Percentiles rank a stretch among this genome's conserved stretches.
Evolutionary conservation across 2,113 vertebrate genomes (phyloP).

Genomic region (Phodopus roborovskii): DNA sequence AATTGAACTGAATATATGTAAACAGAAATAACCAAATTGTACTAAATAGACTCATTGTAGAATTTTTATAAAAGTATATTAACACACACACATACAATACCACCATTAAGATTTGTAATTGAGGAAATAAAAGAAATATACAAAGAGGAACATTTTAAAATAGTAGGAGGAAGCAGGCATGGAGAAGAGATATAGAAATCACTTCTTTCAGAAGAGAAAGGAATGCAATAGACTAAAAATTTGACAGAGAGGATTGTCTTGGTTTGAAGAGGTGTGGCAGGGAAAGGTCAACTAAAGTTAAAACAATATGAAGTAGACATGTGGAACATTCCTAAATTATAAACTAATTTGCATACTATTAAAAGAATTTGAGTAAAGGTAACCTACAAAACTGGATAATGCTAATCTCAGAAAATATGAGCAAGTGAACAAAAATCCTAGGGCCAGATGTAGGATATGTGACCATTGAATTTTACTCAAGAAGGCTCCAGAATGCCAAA

Average conservation of each 20-base stretch:
- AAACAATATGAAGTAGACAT: not conserved
- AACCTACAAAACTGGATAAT: too few species aligned
- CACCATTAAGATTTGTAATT: not conserved
- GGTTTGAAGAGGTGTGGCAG: not conserved
- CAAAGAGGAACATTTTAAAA: constrained; percentile 23
- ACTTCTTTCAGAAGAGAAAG: not conserved
- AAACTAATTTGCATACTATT: too few species aligned
- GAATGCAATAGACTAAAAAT: not conserved
- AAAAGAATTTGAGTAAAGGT: too few species aligned
- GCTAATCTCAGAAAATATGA: too few species aligned
- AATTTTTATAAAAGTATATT: not conserved
- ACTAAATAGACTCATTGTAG: not conserved
- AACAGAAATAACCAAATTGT: not conserved
- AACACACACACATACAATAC: not conserved
- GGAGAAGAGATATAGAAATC: not conserved
- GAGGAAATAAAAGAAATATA: constrained; percentile 44
- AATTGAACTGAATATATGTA: constrained; percentile 25
- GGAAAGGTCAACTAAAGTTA: not conserved
- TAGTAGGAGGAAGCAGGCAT: not conserved
- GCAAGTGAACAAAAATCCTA: too few species aligned
- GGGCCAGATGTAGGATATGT: too few species aligned
- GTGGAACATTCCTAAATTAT: too few species aligned
- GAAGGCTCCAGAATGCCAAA: too few species aligned
- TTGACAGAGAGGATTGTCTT: constrained; percentile 3
- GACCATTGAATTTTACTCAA: too few species aligned